These are phyloP conservation scores for Drosophila elegans DNA, from an alignment of 1,140 invertebrate species.

Conservation along the genomic window DNA sequence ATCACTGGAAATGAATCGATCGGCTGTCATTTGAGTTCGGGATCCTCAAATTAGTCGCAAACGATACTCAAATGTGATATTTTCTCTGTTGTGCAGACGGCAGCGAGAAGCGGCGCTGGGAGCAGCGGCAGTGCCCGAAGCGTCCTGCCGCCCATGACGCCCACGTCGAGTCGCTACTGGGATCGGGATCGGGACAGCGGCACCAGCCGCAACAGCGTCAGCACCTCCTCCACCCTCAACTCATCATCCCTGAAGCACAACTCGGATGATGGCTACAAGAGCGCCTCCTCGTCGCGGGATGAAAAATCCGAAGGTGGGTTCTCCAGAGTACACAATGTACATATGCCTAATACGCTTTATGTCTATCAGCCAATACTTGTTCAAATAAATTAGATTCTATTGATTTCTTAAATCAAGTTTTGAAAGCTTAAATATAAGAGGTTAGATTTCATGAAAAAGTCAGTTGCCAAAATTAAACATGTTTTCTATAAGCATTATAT, in stretches of 20 bases:
- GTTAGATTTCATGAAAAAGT: too few relatives aligned
- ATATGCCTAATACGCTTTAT: too few relatives aligned
- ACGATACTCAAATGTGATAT: conserved; percentile 9
- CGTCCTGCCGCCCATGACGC: conserved; percentile 75
- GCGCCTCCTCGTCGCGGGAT: conserved; percentile 39
- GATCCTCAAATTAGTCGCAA: neutral
- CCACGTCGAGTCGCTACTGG: conserved; percentile 79
- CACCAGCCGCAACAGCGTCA: conserved; percentile 44
- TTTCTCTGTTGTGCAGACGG: conserved; percentile 26
- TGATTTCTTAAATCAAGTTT: too few relatives aligned
- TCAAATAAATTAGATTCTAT: too few relatives aligned
- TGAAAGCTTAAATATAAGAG: too few relatives aligned
- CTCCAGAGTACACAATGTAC: neutral
- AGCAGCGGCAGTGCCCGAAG: conserved; percentile 48
- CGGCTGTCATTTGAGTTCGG: neutral
- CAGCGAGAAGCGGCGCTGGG: conserved; percentile 62
- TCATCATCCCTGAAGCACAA: conserved; percentile 58
- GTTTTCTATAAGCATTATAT: too few relatives aligned
- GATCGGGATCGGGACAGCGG: conserved; percentile 73
- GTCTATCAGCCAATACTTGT: too few relatives aligned
- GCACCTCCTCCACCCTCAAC: conserved; percentile 54
- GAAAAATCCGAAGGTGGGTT: conserved; percentile 77
- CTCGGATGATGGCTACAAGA: conserved; percentile 65
- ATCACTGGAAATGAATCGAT: conserved; percentile 2
- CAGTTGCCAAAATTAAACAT: too few relatives aligned